Evolutionary conservation across 2,888 invertebrate genomes (phyloP).

Genomic region (Leptodirus hochenwartii): DNA sequence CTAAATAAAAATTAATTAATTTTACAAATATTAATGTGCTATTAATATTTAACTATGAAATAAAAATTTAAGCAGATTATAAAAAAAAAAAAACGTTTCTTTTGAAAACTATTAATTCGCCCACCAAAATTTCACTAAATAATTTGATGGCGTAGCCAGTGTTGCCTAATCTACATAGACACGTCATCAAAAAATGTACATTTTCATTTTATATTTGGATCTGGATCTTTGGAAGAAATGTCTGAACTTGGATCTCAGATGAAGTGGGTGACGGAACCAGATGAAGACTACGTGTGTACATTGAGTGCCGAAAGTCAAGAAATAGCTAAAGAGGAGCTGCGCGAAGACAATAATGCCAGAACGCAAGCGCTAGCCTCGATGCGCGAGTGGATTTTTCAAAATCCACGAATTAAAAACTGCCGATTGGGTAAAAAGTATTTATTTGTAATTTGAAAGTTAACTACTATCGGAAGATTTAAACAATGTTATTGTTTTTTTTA

Average conservation of each 20-base stretch:
- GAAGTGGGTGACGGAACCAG: slow-evolving; percentile 39
- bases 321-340: slow-evolving; percentile 45
- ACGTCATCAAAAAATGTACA: no score
- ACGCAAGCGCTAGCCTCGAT: slow-evolving; percentile 46
- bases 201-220: no score
- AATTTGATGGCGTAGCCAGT: no score
- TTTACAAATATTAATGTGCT: no score
- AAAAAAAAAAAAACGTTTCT: no score
- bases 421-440: slow-evolving; percentile 36
- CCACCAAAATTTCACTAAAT: no score
- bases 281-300: slow-evolving; percentile 41
- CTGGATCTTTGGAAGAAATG: no score
- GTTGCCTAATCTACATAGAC: no score
- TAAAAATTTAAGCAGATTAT: no score
- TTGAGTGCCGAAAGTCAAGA: slow-evolving; percentile 40
- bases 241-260: slow-evolving; percentile 7
- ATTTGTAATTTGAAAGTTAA: slow-evolving; percentile 3
- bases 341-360: slow-evolving; percentile 46
- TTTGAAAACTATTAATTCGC: no score
- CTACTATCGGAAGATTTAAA: slow-evolving; percentile 2
- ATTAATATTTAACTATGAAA: no score
- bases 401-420: slow-evolving; percentile 47
- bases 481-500: neutral
- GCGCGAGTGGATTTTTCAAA: slow-evolving; percentile 51
- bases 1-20: no score